Conservation (phyloP, 35 echinoderm and acorn worm species). For the Nesometra sesokonis region DNA sequence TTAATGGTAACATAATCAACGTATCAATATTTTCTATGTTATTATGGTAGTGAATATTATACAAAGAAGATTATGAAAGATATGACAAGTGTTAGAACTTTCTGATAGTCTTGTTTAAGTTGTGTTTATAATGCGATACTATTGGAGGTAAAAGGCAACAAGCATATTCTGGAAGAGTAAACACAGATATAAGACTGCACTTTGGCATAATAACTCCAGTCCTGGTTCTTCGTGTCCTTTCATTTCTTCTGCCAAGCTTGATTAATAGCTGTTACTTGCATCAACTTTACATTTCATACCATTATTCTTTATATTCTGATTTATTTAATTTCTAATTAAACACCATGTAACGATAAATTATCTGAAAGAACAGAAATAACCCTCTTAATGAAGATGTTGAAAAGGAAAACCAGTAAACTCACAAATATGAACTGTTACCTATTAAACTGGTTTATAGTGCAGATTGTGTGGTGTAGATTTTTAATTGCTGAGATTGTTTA, state of each 20-base stretch:
- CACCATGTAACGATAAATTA: neutral
- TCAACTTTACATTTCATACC: neutral
- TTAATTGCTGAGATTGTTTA: neutral
- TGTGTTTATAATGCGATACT: no score
- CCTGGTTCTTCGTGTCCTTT: neutral
- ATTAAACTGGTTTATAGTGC: neutral
- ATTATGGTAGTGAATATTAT: no score
- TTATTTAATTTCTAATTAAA: neutral
- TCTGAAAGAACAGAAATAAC: neutral
- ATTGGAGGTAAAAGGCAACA: neutral
- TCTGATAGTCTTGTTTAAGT: no score
- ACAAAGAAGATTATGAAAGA: no score
- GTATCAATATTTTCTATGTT: no score
- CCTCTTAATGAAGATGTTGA: neutral
- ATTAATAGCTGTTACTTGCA: neutral
- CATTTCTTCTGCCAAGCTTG: neutral
- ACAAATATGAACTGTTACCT: neutral
- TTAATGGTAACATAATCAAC: no score
- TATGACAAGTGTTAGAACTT: no score
- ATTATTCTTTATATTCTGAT: neutral
- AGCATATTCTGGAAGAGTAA: no score
- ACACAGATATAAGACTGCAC: neutral
- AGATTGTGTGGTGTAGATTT: neutral
- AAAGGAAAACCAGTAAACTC: neutral
- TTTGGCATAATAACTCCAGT: neutral